These are phyloP conservation scores for Tetragnatha montana DNA, from an alignment of 2,888 invertebrate genomes.

Conservation along the genomic window DNA sequence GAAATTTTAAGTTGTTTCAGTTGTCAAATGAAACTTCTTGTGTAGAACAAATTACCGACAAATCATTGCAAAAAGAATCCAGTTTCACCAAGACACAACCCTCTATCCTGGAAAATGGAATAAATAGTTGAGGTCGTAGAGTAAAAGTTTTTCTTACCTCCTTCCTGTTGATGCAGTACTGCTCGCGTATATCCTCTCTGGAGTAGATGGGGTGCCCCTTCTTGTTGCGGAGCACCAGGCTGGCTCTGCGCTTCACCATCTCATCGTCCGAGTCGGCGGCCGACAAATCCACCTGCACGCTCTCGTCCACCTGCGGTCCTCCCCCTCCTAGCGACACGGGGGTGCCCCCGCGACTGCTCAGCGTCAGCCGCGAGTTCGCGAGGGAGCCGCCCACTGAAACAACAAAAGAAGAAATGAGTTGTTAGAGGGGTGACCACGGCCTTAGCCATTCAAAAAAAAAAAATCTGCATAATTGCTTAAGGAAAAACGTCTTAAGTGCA, in stretches of 20 bases:
- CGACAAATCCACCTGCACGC: constrained; percentile 79
- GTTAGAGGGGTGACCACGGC: no score
- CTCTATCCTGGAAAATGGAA: no score
- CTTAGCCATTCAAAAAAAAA: no score
- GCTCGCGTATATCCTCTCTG: constrained; percentile 90
- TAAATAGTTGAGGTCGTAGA: no score
- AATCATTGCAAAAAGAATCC: no score
- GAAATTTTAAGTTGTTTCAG: no score
- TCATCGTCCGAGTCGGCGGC: constrained; percentile 88
- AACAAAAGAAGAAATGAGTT: neutral
- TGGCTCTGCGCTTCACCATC: constrained; percentile 81
- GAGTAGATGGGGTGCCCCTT: constrained; percentile 81
- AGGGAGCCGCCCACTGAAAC: constrained; percentile 63
- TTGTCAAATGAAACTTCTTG: no score
- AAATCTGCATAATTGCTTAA: no score
- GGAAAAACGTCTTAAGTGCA: neutral
- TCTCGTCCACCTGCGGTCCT: constrained; percentile 69
- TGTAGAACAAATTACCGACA: no score
- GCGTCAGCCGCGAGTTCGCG: constrained; percentile 70
- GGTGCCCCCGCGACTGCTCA: constrained; percentile 68
- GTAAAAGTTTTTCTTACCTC: no score
- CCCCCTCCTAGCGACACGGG: constrained; percentile 66
- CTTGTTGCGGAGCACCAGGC: constrained; percentile 71
- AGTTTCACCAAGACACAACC: no score
- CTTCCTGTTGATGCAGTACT: constrained; percentile 94